These are phyloP conservation scores for Pyrocephalus nanus DNA, from an alignment of 2,797 vertebrate genomes.

Conservation along the genomic window DNA sequence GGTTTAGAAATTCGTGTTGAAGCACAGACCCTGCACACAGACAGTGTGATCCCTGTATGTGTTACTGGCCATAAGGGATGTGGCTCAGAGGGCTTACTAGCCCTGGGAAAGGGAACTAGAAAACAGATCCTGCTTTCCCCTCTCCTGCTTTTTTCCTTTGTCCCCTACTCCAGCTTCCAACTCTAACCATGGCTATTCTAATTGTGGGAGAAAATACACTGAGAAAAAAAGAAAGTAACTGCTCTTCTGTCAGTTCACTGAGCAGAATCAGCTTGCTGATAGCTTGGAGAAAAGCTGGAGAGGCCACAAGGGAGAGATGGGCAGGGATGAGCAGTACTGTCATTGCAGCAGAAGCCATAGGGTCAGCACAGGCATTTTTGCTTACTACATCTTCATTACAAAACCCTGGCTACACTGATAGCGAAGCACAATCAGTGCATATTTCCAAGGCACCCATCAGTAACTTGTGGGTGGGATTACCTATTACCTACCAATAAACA, in stretches of 20 bases:
- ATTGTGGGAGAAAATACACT: neutral
- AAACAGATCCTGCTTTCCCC: neutral
- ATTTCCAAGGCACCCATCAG: neutral
- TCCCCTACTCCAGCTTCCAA: neutral
- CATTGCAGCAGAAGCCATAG: neutral
- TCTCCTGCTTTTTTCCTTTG: neutral
- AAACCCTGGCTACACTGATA: neutral
- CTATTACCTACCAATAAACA: neutral
- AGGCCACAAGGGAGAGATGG: neutral
- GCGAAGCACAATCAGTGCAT: neutral
- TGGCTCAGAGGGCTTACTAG: neutral
- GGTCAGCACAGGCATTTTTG: neutral
- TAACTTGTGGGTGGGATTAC: neutral
- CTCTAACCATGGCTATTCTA: neutral
- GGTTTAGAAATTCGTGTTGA: neutral
- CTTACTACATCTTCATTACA: neutral
- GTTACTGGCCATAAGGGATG: neutral
- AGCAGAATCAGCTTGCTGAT: neutral
- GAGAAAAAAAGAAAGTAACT: neutral
- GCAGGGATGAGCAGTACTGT: accelerated
- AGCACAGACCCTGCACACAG: neutral
- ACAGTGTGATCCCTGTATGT: neutral
- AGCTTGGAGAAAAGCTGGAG: neutral
- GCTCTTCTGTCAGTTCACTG: neutral
- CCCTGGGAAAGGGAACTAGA: neutral